Evolutionary conservation across 2,797 vertebrate species (phyloP).

Genomic region (Podarcis siculus): DNA sequence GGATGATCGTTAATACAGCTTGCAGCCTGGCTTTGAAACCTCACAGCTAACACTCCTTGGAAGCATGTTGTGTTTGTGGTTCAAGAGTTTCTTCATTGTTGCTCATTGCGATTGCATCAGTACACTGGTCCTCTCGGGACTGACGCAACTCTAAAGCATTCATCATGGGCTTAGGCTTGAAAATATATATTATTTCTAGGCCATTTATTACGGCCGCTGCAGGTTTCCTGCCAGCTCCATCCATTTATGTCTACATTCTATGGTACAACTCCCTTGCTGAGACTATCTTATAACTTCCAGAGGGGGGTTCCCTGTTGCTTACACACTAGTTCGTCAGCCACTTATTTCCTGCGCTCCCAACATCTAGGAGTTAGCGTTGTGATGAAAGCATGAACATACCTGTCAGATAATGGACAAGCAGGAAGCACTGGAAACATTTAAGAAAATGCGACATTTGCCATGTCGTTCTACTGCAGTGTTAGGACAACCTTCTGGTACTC

Average conservation of each 20-base stretch:
- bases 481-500: too few species aligned
- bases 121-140: slow-evolving; percentile 42
- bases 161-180: slow-evolving; percentile 45
- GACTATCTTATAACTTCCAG: slow-evolving; percentile 31
- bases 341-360: neutral
- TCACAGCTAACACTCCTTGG: neutral
- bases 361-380: neutral
- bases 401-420: neutral
- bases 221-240: slow-evolving; percentile 40
- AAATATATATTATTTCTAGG: slow-evolving; percentile 55
- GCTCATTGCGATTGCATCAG: slow-evolving; percentile 35
- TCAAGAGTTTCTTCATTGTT: neutral
- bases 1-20: neutral
- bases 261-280: slow-evolving; percentile 31
- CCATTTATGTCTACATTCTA: slow-evolving; percentile 40
- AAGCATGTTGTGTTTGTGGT: slow-evolving; percentile 10
- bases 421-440: neutral
- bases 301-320: slow-evolving; percentile 29
- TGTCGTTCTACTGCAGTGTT: too few species aligned
- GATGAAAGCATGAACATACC: neutral
- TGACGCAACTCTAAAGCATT: slow-evolving; percentile 58
- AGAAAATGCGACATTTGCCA: neutral
- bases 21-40: slow-evolving; percentile 3
- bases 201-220: slow-evolving; percentile 52
- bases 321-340: slow-evolving; percentile 21